A percentile compares a stretch with the other conserved stretches of the same genome.
Conservation (phyloP, 2,797 vertebrate genomes). For the Myotis myotis region DNA sequence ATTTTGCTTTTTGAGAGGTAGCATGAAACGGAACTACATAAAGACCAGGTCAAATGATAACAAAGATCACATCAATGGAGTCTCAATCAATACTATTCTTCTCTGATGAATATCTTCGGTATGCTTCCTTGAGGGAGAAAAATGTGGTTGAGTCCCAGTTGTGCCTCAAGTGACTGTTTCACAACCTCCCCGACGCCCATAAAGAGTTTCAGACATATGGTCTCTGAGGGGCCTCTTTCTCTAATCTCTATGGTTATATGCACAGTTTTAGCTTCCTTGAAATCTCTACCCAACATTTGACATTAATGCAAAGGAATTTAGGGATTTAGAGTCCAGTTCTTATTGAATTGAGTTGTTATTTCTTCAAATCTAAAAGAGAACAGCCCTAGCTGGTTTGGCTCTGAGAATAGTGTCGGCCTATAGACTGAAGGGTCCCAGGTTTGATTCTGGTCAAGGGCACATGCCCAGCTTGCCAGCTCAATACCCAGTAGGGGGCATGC, state of each 20-base stretch:
- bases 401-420: too few relatives aligned
- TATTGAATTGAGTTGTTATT: background rate
- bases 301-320: conserved; percentile 9
- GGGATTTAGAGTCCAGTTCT: background rate
- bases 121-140: background rate
- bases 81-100: background rate
- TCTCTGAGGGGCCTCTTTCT: background rate
- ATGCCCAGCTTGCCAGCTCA: too few relatives aligned
- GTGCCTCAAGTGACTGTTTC: background rate
- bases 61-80: background rate
- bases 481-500: too few relatives aligned
- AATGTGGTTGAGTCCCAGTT: background rate
- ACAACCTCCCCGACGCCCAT: background rate
- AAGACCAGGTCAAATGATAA: background rate
- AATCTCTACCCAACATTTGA: background rate
- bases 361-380: background rate
- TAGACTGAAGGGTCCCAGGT: too few relatives aligned
- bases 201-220: background rate
- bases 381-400: too few relatives aligned
- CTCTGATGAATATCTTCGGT: background rate
- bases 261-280: background rate
- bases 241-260: background rate
- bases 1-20: background rate
- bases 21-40: background rate
- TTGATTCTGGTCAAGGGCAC: too few relatives aligned